These are phyloP conservation scores for Siphlonurus alternatus DNA, from an alignment of 2,888 invertebrate species.

Conservation along the genomic window DNA sequence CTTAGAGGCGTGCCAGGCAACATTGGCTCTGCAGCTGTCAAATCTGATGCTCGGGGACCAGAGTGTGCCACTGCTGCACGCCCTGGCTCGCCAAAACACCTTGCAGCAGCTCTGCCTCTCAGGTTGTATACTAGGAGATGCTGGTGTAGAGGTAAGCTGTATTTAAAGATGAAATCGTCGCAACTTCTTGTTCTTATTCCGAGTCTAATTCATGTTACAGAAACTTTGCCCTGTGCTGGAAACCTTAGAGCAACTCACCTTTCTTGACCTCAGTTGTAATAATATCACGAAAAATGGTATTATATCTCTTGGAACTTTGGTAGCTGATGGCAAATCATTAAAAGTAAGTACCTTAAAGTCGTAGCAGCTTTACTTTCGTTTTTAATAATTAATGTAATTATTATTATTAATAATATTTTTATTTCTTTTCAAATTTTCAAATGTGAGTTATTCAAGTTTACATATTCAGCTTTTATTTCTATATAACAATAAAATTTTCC, in stretches of 20 bases:
- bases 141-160: neutral
- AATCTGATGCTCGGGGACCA: neutral
- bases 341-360: neutral
- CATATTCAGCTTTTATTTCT: too few relatives aligned
- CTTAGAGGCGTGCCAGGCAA: neutral
- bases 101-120: neutral
- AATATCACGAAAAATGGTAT: neutral
- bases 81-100: neutral
- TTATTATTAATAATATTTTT: neutral
- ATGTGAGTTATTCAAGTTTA: too few relatives aligned
- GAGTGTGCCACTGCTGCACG: neutral
- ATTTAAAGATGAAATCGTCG: neutral
- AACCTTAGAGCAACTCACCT: neutral
- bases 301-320: neutral
- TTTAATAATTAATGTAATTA: too few relatives aligned
- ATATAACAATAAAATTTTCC: too few relatives aligned
- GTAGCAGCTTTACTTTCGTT: too few relatives aligned
- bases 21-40: neutral
- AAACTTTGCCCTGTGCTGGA: neutral
- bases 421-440: neutral
- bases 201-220: neutral
- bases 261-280: neutral
- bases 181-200: neutral
- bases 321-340: neutral
- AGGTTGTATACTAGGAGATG: neutral